Percentiles rank a stretch among this genome's conserved stretches.
These are phyloP conservation scores for Eucidaris tribuloides DNA, from an alignment of 35 echinoderm and acorn worm species.

Conservation along the genomic window DNA sequence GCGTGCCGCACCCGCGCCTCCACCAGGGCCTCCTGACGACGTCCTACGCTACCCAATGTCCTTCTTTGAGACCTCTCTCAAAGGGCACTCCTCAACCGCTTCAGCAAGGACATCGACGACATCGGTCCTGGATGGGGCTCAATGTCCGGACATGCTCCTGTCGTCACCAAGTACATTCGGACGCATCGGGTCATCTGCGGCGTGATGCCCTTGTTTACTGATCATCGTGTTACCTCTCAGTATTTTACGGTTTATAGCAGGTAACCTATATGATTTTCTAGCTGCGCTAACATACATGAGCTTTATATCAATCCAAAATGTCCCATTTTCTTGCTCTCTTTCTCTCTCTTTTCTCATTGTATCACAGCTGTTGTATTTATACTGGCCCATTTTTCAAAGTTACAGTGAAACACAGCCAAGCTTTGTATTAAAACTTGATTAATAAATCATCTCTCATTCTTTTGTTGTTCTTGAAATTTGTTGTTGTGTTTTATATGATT, in stretches of 20 bases:
- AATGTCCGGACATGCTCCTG: background rate
- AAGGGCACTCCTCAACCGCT: conserved; percentile 78
- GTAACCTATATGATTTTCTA: too few species aligned
- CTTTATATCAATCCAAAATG: too few species aligned
- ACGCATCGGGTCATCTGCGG: background rate
- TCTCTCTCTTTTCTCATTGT: too few species aligned
- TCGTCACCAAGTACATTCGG: background rate
- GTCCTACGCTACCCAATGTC: conserved; percentile 59
- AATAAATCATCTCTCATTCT: too few species aligned
- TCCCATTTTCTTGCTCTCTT: too few species aligned
- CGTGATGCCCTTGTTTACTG: background rate
- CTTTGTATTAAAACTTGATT: too few species aligned
- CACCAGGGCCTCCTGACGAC: conserved; percentile 2
- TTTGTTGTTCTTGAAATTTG: too few species aligned
- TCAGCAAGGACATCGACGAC: conserved; percentile 70
- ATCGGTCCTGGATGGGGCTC: conserved; percentile 8
- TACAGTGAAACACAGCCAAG: too few species aligned
- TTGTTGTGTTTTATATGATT: too few species aligned
- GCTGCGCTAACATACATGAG: too few species aligned
- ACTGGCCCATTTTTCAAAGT: too few species aligned
- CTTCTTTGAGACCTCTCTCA: conserved; percentile 68
- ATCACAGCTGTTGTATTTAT: too few species aligned
- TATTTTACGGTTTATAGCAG: background rate
- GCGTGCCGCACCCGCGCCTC: conserved; percentile 31
- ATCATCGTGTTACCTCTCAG: background rate